Evolutionary conservation across 2,113 vertebrate species (phyloP).

Genomic region (Oplegnathus fasciatus): DNA sequence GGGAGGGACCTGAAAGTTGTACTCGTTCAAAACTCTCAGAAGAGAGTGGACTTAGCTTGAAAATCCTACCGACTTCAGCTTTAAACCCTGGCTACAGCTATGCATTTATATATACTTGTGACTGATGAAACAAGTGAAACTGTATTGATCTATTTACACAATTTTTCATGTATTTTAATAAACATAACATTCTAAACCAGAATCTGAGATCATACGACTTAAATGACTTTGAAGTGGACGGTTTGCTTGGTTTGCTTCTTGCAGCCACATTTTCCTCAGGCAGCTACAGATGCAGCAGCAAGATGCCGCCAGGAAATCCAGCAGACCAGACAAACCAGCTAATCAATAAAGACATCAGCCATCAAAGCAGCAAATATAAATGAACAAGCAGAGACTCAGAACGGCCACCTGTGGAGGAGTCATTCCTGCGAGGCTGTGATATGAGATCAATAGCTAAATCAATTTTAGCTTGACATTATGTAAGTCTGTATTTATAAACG

Average conservation of each 20-base stretch:
- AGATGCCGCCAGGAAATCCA: conserved; percentile 14
- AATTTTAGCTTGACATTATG: conserved; percentile 29
- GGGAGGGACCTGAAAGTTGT: too few relatives aligned
- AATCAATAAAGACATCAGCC: conserved; percentile 53
- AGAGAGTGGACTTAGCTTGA: too few relatives aligned
- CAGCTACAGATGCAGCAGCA: conserved; percentile 12
- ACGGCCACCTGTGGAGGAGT: conserved; percentile 43
- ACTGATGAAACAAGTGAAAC: not conserved
- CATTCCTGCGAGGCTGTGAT: not conserved
- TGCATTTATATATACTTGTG: not conserved
- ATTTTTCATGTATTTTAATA: too few relatives aligned
- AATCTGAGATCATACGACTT: not conserved
- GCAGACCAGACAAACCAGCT: conserved; percentile 44
- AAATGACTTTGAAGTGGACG: not conserved
- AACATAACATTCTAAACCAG: not conserved
- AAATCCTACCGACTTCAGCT: too few relatives aligned
- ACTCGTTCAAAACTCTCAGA: too few relatives aligned
- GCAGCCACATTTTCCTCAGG: not conserved
- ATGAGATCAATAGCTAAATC: conserved; percentile 55
- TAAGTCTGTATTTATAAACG: conserved; percentile 27
- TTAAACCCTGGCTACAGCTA: not conserved
- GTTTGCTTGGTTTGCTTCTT: not conserved
- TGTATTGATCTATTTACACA: not conserved
- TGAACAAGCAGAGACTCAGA: conserved; percentile 32
- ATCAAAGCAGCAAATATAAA: conserved; percentile 44